These are phyloP conservation scores for Pachyrhynchus sulphureomaculatus DNA, from an alignment of 1,140 invertebrate genomes.

Conservation along the genomic window DNA sequence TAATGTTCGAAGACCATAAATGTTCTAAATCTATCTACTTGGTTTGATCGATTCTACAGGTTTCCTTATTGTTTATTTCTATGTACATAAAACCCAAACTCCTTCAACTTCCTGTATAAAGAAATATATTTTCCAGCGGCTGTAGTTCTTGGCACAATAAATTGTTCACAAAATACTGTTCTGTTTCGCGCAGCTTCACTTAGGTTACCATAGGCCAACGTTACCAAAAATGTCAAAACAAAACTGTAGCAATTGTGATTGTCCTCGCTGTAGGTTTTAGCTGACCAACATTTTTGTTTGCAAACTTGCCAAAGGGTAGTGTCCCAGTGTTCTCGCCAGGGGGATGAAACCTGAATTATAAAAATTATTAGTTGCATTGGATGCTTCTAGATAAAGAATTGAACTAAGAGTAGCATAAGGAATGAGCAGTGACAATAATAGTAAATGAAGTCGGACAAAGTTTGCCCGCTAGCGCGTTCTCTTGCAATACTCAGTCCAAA, in stretches of 20 bases:
- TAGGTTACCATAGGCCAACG: conserved; percentile 62
- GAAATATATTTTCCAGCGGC: conserved; percentile 80
- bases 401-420: no score
- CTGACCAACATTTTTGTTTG: conserved; percentile 64
- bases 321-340: conserved; percentile 78
- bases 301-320: conserved; percentile 64
- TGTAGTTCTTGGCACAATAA: conserved; percentile 72
- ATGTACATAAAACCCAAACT: conserved; percentile 55
- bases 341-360: conserved; percentile 55
- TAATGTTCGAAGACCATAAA: no score
- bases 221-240: conserved; percentile 70
- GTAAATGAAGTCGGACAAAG: no score
- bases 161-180: conserved; percentile 71
- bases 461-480: no score
- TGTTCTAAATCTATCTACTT: no score
- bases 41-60: no score
- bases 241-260: conserved; percentile 79
- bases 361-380: no score
- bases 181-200: conserved; percentile 64
- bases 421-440: no score
- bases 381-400: no score
- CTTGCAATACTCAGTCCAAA: no score
- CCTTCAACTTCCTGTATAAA: conserved; percentile 68
- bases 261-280: conserved; percentile 69
- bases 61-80: conserved; percentile 35